A percentile compares a stretch with the other conserved stretches of the same genome.
Evolutionary conservation across 2,888 invertebrate genomes (phyloP).

Genomic region (Physocephala rufipes): DNA sequence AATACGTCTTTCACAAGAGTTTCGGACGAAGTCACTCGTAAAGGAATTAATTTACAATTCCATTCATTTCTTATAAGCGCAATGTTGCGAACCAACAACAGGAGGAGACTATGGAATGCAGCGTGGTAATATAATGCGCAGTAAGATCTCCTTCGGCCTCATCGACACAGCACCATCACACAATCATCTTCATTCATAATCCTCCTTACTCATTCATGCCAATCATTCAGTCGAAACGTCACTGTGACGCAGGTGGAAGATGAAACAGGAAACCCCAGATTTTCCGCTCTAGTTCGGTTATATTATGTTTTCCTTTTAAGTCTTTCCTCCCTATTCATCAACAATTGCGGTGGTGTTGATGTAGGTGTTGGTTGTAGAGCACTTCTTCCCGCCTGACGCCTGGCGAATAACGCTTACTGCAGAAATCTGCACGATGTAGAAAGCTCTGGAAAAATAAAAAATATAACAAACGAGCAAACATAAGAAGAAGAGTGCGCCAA

Average conservation of each 20-base stretch:
- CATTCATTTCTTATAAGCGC: slow-evolving; percentile 12
- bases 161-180: not conserved
- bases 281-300: slow-evolving; percentile 66
- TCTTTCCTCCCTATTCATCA: slow-evolving; percentile 34
- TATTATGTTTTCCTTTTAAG: slow-evolving; percentile 59
- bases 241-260: slow-evolving; percentile 56
- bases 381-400: not conserved
- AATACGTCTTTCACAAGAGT: slow-evolving; percentile 29
- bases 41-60: slow-evolving; percentile 22
- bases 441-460: no score
- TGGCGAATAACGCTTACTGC: not conserved
- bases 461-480: no score
- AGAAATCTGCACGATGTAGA: not conserved
- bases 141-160: no score
- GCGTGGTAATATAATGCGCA: no score
- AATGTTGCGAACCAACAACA: not conserved
- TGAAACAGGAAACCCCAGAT: slow-evolving; percentile 66
- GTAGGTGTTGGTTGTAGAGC: not conserved
- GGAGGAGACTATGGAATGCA: not conserved
- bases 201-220: slow-evolving; percentile 54
- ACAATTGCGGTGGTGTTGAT: slow-evolving; percentile 20
- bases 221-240: slow-evolving; percentile 65
- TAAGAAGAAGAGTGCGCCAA: no score
- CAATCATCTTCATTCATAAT: slow-evolving; percentile 5
- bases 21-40: slow-evolving; percentile 6